A percentile compares a stretch with the other conserved stretches of the same genome.
These are phyloP conservation scores for Amphibalanus amphitrite DNA, from an alignment of 1,140 invertebrate genomes.

Conservation along the genomic window DNA sequence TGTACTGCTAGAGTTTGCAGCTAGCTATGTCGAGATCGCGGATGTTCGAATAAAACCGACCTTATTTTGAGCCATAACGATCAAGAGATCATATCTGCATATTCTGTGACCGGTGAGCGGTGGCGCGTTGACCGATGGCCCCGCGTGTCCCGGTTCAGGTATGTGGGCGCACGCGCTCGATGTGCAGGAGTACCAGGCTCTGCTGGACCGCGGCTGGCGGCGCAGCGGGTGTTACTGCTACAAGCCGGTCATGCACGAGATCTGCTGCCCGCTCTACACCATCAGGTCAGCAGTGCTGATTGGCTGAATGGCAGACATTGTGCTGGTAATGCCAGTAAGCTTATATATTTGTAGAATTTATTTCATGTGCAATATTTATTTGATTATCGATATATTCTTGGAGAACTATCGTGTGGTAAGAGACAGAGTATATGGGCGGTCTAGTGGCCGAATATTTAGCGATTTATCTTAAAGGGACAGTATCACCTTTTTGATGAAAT, in stretches of 20 bases:
- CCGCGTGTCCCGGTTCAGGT: slow-evolving; percentile 14
- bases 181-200: slow-evolving; percentile 30
- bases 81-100: too few species aligned
- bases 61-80: too few species aligned
- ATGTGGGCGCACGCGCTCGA: slow-evolving; percentile 31
- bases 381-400: too few species aligned
- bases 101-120: not conserved
- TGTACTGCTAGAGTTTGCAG: not conserved
- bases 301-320: too few species aligned
- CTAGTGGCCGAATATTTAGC: too few species aligned
- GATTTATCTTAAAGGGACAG: too few species aligned
- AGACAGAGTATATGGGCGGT: too few species aligned
- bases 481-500: too few species aligned
- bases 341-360: too few species aligned
- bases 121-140: not conserved
- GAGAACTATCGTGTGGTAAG: too few species aligned
- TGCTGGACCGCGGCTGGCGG: slow-evolving; percentile 92
- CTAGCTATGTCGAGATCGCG: not conserved
- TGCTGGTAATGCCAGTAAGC: too few species aligned
- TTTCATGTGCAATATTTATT: too few species aligned
- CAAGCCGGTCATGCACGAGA: slow-evolving; percentile 72
- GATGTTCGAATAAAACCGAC: not conserved
- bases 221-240: slow-evolving; percentile 91
- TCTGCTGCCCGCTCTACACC: slow-evolving; percentile 91
- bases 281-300: slow-evolving; percentile 70